Evolutionary conservation across 2,888 invertebrate genomes (phyloP).

Genomic region (Cryptocephalus moraei): DNA sequence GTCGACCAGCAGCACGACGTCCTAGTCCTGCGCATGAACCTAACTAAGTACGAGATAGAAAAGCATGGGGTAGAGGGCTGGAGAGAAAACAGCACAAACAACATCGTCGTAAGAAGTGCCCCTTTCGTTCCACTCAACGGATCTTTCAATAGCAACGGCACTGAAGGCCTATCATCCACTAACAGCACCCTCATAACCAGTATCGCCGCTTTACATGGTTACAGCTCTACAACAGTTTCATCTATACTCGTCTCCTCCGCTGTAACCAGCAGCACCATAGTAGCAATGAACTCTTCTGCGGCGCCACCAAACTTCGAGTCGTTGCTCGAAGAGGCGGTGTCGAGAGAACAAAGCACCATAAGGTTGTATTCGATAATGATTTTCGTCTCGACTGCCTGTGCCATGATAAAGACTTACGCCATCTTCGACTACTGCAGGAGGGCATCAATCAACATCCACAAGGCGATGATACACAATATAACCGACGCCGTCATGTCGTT

Average conservation of each 20-base stretch:
- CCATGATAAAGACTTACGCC: conserved; percentile 33
- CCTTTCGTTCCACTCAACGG: no score
- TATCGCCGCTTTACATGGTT: no score
- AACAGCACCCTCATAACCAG: no score
- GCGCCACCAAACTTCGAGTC: neutral
- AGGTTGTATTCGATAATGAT: conserved; percentile 16
- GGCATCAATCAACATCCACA: conserved; percentile 42
- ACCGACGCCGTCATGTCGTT: conserved; percentile 24
- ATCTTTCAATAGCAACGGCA: no score
- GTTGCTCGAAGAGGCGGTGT: conserved; percentile 8
- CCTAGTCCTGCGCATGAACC: conserved; percentile 8
- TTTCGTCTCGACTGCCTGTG: conserved; percentile 5
- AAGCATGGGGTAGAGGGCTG: neutral
- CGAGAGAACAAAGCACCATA: conserved; percentile 10
- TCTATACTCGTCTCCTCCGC: no score
- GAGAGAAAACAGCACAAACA: no score
- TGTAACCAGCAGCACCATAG: neutral
- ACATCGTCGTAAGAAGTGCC: no score
- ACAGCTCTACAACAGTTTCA: no score
- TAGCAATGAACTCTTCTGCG: neutral
- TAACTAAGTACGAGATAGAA: neutral
- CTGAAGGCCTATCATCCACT: no score
- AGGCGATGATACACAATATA: conserved; percentile 20
- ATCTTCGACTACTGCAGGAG: conserved; percentile 69
- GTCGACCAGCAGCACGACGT: conserved; percentile 16